A percentile compares a stretch with the other conserved stretches of the same genome.
Evolutionary conservation across 2,888 invertebrate species (phyloP).

Genomic region (Ennomos fuscantarius): DNA sequence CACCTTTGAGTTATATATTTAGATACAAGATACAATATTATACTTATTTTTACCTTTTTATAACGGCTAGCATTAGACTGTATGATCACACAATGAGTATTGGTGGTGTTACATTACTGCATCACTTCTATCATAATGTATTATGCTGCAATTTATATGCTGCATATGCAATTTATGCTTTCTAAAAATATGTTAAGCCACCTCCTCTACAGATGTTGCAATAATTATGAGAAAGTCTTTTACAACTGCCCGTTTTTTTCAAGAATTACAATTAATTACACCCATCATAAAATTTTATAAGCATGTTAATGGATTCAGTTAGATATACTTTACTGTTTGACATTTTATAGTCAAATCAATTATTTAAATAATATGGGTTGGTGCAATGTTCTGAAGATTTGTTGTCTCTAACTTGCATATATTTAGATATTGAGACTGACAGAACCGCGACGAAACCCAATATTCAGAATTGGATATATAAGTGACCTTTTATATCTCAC

Average conservation of each 20-base stretch:
- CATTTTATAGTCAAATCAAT: slow-evolving; percentile 17
- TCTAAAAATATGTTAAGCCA: no score
- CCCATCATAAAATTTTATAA: slow-evolving; percentile 21
- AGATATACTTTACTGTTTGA: slow-evolving; percentile 16
- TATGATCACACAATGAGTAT: no score
- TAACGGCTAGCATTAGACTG: no score
- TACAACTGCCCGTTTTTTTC: slow-evolving; percentile 2
- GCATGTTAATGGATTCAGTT: slow-evolving; percentile 27
- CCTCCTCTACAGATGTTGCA: not conserved
- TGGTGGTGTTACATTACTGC: no score
- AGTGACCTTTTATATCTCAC: slow-evolving; percentile 21
- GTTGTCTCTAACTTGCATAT: not conserved
- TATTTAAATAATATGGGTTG: slow-evolving; percentile 3
- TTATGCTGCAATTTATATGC: no score
- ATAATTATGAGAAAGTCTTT: slow-evolving; percentile 5
- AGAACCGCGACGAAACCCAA: slow-evolving; percentile 7
- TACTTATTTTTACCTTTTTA: not conserved
- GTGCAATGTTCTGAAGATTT: no score
- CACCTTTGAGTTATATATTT: no score
- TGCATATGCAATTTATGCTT: no score
- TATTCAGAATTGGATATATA: slow-evolving; percentile 11
- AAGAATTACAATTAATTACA: slow-evolving; percentile 11
- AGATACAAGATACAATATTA: no score
- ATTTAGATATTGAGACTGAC: not conserved
- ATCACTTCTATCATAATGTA: no score